Base-by-base conservation (phyloP, 2,888 invertebrate species). In the Campaea margaritaria region DNA sequence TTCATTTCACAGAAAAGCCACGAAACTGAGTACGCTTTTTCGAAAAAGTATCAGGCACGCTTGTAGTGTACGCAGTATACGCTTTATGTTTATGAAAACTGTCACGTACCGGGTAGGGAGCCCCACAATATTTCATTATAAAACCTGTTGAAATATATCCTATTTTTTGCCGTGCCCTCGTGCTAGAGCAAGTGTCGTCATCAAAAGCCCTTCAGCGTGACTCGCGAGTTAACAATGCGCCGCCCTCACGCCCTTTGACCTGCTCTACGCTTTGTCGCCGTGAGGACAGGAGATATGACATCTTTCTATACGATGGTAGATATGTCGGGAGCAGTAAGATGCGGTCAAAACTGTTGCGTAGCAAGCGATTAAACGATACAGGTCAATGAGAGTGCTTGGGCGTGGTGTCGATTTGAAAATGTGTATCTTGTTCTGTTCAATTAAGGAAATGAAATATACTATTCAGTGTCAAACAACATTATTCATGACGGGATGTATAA, bases 151-250 rank as follows among this genome's bases (percentile, higher is more conserved):
- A 71, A 75, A 76, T 80, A 73, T 63, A 70, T 73, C 68, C 69
- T 71, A 76, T 76, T 74, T 75, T 72, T 72, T 68, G 67, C 68
- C 58, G 73, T 72, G 69, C 70, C 72, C 68, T 31, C 72, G 68
- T 71, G 61, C 74, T 66, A 69, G 68, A 73, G 75, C 80, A 79
- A 83, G 83, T 83, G 83, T 82, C 81, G 80, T 86, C 89, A 87
- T 87, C 84, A 87, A 86, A 86, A 85, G 85, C 86, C 83, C 89
- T 89, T 81, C 80, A 86, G 82, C 82, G 79, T 80, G 86, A 85
- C 83, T 86, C 86, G 85, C 81, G 82, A 84, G 88, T 85, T 91
- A 91, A 91, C 91, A 91, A 91, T 90, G 89, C 83, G 79, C 79
- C 79, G 75, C 70, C 76, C 84, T 64, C 82, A 73, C 81, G 82